Evolutionary conservation across 2,113 vertebrate genomes (phyloP).

Genomic region (Pseudonaja textilis): DNA sequence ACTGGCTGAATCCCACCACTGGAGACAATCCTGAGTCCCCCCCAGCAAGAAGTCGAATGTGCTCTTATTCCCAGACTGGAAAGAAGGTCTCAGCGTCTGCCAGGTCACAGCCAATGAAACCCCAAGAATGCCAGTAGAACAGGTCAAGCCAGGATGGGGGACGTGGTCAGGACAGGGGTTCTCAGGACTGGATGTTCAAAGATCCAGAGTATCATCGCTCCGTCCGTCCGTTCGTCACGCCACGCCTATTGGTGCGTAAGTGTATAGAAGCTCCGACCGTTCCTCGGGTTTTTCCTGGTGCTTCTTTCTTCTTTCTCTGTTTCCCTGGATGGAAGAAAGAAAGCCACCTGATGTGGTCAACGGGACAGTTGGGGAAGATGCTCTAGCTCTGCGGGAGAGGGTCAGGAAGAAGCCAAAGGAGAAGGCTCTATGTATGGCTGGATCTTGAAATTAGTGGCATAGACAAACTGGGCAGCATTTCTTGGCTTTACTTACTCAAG

Average conservation of each 20-base stretch:
- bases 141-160: not conserved
- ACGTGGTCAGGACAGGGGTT: not conserved
- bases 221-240: rapidly evolving
- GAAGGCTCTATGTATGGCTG: not conserved
- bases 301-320: not conserved
- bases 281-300: not conserved
- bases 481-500: not conserved
- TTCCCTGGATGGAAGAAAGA: not conserved
- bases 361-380: too few relatives aligned
- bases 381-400: not conserved
- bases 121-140: not conserved
- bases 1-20: too few relatives aligned
- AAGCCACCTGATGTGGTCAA: not conserved
- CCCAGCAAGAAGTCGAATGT: not conserved
- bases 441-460: not conserved
- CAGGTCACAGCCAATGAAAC: not conserved
- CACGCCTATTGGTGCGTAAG: not conserved
- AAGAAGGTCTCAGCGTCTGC: not conserved
- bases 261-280: not conserved
- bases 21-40: not conserved
- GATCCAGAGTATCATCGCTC: not conserved
- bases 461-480: not conserved
- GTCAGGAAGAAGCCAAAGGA: not conserved
- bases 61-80: not conserved
- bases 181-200: not conserved